Conservation (phyloP, 2,797 vertebrate species). For the Sebastes nivosus region DNA sequence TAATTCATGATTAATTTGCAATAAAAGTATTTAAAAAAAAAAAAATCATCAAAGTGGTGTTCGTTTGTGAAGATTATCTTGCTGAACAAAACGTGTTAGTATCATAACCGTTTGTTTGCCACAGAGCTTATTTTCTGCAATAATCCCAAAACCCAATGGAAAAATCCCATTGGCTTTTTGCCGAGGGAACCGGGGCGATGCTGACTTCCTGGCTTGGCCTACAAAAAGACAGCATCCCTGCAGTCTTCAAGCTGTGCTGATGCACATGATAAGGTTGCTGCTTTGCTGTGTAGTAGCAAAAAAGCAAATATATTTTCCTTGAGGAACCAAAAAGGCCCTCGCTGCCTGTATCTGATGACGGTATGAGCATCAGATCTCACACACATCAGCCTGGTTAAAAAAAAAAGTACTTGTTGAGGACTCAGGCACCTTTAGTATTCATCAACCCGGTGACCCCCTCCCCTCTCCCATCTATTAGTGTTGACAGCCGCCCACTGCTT, state of each 20-base stretch:
- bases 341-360: not conserved
- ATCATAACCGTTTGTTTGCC: no score
- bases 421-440: slow-evolving; percentile 69
- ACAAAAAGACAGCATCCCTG: no score
- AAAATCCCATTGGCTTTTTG: no score
- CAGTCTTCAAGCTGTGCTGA: not conserved
- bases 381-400: slow-evolving; percentile 28
- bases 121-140: no score
- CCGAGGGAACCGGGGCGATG: no score
- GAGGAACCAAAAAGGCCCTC: not conserved
- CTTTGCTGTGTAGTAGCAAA: not conserved
- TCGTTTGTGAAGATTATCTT: no score
- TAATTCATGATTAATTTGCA: no score
- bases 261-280: not conserved
- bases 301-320: not conserved
- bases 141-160: no score
- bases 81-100: no score
- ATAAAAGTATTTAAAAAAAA: no score
- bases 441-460: slow-evolving; percentile 59
- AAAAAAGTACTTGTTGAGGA: slow-evolving; percentile 40
- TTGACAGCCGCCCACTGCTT: slow-evolving; percentile 78
- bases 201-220: no score
- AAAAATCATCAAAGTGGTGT: no score
- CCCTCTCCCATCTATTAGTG: slow-evolving; percentile 71
- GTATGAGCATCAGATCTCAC: slow-evolving; percentile 28